Base-by-base conservation (phyloP, 2,113 vertebrate species). In the Psophia crepitans region DNA sequence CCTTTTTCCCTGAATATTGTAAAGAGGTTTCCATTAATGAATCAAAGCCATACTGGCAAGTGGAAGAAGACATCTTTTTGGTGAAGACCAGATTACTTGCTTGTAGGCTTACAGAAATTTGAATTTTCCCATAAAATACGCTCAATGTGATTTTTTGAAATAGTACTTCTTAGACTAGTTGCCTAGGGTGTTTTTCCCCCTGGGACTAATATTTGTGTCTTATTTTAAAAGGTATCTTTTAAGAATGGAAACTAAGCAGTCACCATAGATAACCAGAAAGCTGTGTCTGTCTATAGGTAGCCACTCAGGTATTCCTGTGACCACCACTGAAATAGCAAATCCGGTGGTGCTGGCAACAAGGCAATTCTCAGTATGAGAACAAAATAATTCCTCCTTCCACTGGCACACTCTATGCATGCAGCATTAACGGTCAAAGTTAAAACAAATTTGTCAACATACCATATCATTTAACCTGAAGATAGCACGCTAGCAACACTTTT, bases 361-460 rank as follows among this genome's bases (percentile, higher is more conserved):
- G 28, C 13, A 95, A 11, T 13, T 41, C 28, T 57, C 11, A 53
- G 39, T 17, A 54, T 0, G 1, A 75, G 33, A 48, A 23, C 2
- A 27, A 53, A 64, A 28, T 5, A 65, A 58, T 53, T 17, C 24
- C 6, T 61, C 12, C 15, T 71, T 37, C 7, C 17, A 35, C 0
- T n/a, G 41, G 11, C 7, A 4, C 1, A 1, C 19, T 54, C 8
- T 68, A 2, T 3, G 2, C 14, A 3, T 54, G 39, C 35, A 53
- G 23, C 3, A 2, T 39, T 49, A 44, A 81, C 24, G 41, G 32
- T 7, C 11, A 21, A 27, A 21, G 9, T 66, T 71, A 26, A 61
- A 89, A 37, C 14, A 33, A 23, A 43, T 43, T 35, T 65, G 20
- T 49, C 22, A 14, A 27, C 16, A 9, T 61, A 21, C 19, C n/a